Conservation (phyloP, 1,140 invertebrate genomes). For the Galendromus occidentalis region DNA sequence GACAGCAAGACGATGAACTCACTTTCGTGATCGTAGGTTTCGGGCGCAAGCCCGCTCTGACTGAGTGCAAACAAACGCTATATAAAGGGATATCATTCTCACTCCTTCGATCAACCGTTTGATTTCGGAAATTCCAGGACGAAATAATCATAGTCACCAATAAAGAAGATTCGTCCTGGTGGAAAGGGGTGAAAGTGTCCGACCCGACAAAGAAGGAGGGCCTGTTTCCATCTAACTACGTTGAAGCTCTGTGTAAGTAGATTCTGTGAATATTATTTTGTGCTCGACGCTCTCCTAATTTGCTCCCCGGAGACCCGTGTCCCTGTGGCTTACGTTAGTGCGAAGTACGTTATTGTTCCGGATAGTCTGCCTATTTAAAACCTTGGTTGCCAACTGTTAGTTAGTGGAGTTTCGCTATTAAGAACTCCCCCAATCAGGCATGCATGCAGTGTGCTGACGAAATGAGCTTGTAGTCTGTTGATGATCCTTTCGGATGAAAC, state of each 20-base stretch:
- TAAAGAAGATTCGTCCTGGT: conserved; percentile 83
- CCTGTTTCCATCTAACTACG: conserved; percentile 80
- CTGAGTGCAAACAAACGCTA: background rate
- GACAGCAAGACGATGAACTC: conserved; percentile 80
- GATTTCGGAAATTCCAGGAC: conserved; percentile 34
- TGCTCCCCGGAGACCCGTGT: too few relatives aligned
- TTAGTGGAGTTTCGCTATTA: too few relatives aligned
- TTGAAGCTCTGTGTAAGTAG: conserved; percentile 31
- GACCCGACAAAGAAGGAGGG: conserved; percentile 39
- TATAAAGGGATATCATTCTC: background rate
- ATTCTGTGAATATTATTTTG: background rate
- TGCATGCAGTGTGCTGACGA: too few relatives aligned
- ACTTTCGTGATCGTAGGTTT: conserved; percentile 51
- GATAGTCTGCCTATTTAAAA: too few relatives aligned
- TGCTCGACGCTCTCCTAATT: too few relatives aligned
- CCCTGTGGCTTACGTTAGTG: too few relatives aligned
- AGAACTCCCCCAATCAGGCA: too few relatives aligned
- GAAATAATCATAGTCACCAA: conserved; percentile 76
- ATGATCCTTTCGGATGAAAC: too few relatives aligned
- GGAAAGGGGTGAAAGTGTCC: conserved; percentile 66
- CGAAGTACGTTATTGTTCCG: too few relatives aligned
- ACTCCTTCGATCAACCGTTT: background rate
- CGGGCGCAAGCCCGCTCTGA: too few relatives aligned
- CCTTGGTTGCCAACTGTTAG: too few relatives aligned
- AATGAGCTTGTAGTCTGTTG: too few relatives aligned